Evolutionary conservation across 2,888 invertebrate genomes (phyloP), one percentile per base, ranked within the genome.

Genomic region (Eilema depressum): DNA sequence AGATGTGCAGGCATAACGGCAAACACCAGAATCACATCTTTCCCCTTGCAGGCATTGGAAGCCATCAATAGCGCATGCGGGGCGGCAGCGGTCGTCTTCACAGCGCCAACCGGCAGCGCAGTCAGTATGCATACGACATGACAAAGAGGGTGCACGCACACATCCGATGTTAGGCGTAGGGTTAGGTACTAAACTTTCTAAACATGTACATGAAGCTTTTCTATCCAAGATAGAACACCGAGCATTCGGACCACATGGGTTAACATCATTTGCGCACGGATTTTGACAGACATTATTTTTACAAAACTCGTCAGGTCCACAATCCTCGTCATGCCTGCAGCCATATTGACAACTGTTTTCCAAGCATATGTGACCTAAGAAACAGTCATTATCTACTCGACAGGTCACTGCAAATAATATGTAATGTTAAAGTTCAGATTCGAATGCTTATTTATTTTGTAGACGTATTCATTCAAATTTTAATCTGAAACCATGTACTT

Each of bases 91-190:
- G 47, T 96, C 96, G 68, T 97, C 97, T 73, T 97, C 96, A 87
- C 98, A 98, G 69, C 97, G 96, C 88, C 96, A 96, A 14, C 97
- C 97, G 23, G 93, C 88, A 10, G 96, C 92, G 87, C 98, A 98
- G 82, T 98, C 97, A 68, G 97, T 96, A 83, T 98, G 98, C 83
- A 97, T 97, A 53, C 93, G 95, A 86, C 98, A 98, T n/a, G 96
- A 95, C 25, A 96, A 92, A 17, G 98, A 96, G 0, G 98, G 98
- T 17, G 97, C 96, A 83, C 98, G 96, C 0, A 98, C 97, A 85
- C 99, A 99, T 0, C 98, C 99, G 53, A 98, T 96, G 86, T 98
- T 98, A 1, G 98, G 97, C 2, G 98, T 97, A 65, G 98, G 98
- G 89, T 98, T 98, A 17, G 98, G 97, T 83, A 98, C 98, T 88